phyloP scores from a whole-genome alignment of 2,888 invertebrate species.

The Eulithis prunata region DNA sequence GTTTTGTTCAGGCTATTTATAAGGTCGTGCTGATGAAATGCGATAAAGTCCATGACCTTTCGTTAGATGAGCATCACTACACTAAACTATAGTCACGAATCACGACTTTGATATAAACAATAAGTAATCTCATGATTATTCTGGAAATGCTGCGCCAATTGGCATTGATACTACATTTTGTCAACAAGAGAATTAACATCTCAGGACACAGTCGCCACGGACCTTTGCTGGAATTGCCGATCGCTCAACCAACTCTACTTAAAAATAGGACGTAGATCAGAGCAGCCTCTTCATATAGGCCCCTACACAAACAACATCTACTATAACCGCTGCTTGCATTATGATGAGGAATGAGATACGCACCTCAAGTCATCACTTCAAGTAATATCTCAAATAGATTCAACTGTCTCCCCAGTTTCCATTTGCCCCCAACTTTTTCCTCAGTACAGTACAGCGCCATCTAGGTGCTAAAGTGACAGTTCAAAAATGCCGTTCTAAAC shows the following conservation, averaged over 20 bases:
- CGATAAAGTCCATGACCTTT: slow-evolving; percentile 39
- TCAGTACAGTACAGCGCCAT: slow-evolving; percentile 4
- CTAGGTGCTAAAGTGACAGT: slow-evolving; percentile 7
- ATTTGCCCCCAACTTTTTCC: slow-evolving; percentile 8
- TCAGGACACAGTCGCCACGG: no score
- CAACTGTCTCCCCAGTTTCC: no score
- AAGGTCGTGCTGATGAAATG: slow-evolving; percentile 39
- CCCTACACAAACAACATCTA: no score
- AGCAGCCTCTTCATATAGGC: no score
- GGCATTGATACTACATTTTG: slow-evolving; percentile 4
- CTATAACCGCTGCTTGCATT: no score
- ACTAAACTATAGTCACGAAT: slow-evolving; percentile 36
- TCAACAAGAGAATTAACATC: no score
- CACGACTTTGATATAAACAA: slow-evolving; percentile 33
- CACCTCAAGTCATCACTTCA: no score
- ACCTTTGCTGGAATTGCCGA: no score
- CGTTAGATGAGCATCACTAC: slow-evolving; percentile 14
- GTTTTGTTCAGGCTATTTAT: slow-evolving; percentile 28
- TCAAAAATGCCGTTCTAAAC: slow-evolving; percentile 11
- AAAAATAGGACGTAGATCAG: no score
- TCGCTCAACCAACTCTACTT: no score
- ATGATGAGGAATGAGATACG: no score
- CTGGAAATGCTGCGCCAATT: slow-evolving; percentile 12
- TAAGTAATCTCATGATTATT: neutral
- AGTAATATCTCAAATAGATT: no score